A percentile compares a stretch with the other conserved stretches of the same genome.
Conservation (phyloP, 2,113 vertebrate genomes). For the Synchiropus splendidus region DNA sequence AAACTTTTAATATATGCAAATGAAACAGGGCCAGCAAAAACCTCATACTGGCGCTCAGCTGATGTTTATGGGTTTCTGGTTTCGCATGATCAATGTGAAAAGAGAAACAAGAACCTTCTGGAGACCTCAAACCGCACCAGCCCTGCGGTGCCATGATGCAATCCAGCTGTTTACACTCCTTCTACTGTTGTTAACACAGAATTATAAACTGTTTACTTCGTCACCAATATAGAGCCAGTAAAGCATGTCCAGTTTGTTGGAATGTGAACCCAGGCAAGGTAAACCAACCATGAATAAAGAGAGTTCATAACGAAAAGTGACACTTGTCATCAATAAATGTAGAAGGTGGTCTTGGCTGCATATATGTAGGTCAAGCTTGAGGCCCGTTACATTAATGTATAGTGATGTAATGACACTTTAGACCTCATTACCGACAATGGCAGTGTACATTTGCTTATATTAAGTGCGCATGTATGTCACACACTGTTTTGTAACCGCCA, state of each 20-base stretch:
- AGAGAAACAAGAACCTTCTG: constrained; percentile 3
- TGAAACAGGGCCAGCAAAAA: too few species aligned
- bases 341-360: constrained; percentile 24
- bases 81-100: constrained; percentile 1
- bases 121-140: background rate
- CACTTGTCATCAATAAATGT: constrained; percentile 49
- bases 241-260: constrained; percentile 28
- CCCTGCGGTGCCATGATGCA: constrained; percentile 3
- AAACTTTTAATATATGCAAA: too few species aligned
- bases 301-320: constrained; percentile 36
- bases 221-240: constrained; percentile 33
- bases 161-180: constrained; percentile 39
- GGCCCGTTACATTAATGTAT: constrained; percentile 22
- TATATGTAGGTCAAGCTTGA: constrained; percentile 37
- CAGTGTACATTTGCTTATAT: too few species aligned
- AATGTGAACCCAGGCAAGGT: constrained; percentile 32
- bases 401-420: constrained; percentile 27
- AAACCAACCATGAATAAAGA: constrained; percentile 38
- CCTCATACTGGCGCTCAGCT: too few species aligned
- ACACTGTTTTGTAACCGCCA: too few species aligned
- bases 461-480: too few species aligned
- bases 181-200: constrained; percentile 28
- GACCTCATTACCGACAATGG: background rate
- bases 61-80: too few species aligned
- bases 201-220: constrained; percentile 50